Evolutionary conservation across 23 tunicate species (phyloP).

Genomic region (Diplosoma virens): DNA sequence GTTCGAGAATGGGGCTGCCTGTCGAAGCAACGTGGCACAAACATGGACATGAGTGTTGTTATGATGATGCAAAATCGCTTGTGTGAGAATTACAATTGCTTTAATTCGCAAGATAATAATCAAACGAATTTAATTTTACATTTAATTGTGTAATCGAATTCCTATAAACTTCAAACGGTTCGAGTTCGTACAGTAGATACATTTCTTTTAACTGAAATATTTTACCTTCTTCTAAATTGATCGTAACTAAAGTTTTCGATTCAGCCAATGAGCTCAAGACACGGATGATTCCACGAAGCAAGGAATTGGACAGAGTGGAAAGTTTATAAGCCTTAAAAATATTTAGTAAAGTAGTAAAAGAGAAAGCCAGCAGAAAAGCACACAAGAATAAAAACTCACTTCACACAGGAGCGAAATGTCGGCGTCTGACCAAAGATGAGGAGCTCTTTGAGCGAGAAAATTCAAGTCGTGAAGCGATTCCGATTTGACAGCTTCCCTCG

Average conservation of each 20-base stretch:
- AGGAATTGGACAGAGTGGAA: conserved; percentile 48
- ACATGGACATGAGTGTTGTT: no score
- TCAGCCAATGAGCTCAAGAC: conserved; percentile 59
- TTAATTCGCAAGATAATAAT: not conserved
- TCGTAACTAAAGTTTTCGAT: conserved; percentile 7
- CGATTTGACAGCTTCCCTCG: conserved; percentile 68
- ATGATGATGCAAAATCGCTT: no score
- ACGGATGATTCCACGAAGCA: conserved; percentile 53
- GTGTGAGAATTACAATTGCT: not conserved
- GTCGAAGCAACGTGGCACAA: no score
- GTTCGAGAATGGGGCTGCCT: conserved; percentile 46
- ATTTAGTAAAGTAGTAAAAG: no score
- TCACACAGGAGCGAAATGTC: conserved; percentile 61
- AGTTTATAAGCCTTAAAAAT: conserved; percentile 71
- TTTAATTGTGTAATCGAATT: no score
- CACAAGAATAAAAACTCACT: conserved; percentile 25
- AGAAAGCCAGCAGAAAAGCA: no score
- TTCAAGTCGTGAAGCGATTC: conserved; percentile 67
- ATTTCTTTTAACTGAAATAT: no score
- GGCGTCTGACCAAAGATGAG: conserved; percentile 76
- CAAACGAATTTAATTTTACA: not conserved
- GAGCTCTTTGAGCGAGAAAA: conserved; percentile 63
- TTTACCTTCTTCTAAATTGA: conserved; percentile 43
- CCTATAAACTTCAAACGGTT: no score
- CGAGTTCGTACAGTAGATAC: no score